Conservation (phyloP, 2,888 invertebrate genomes). For the Drosophila subsilvestris region DNA sequence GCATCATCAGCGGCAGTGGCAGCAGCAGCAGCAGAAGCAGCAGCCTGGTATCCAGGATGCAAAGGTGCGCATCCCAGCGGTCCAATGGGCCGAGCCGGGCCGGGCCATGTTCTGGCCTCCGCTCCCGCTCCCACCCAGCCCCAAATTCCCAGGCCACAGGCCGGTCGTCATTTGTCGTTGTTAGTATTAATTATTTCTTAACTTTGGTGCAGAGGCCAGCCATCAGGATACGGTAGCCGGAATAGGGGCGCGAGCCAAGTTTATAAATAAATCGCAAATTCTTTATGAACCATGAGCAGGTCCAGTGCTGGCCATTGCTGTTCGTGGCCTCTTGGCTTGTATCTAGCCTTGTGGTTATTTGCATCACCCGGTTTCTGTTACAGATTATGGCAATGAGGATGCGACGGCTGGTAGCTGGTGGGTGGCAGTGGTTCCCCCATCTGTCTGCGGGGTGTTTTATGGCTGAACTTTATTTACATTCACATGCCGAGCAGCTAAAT, state of each 20-base stretch:
- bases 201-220: slow-evolving; percentile 36
- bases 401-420: slow-evolving; percentile 18
- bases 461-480: slow-evolving; percentile 76
- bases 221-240: slow-evolving; percentile 5
- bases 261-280: slow-evolving; percentile 61
- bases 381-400: slow-evolving; percentile 48
- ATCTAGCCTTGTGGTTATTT: slow-evolving; percentile 32
- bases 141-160: slow-evolving; percentile 29
- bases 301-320: slow-evolving; percentile 13
- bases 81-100: not conserved
- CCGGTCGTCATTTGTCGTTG: slow-evolving; percentile 50
- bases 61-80: slow-evolving; percentile 28
- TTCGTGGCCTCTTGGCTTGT: not conserved
- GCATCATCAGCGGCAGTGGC: not conserved
- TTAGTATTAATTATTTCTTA: slow-evolving; percentile 73
- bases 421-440: slow-evolving; percentile 40
- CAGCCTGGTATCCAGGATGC: slow-evolving; percentile 12
- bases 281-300: slow-evolving; percentile 31
- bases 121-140: slow-evolving; percentile 12
- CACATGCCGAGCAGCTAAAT: slow-evolving; percentile 56
- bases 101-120: not conserved
- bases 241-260: slow-evolving; percentile 29
- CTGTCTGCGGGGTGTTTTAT: slow-evolving; percentile 68
- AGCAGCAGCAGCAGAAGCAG: not conserved
- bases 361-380: slow-evolving; percentile 42